Base-by-base conservation (phyloP, 1,140 invertebrate species). In the Drosophila ohnishii region DNA sequence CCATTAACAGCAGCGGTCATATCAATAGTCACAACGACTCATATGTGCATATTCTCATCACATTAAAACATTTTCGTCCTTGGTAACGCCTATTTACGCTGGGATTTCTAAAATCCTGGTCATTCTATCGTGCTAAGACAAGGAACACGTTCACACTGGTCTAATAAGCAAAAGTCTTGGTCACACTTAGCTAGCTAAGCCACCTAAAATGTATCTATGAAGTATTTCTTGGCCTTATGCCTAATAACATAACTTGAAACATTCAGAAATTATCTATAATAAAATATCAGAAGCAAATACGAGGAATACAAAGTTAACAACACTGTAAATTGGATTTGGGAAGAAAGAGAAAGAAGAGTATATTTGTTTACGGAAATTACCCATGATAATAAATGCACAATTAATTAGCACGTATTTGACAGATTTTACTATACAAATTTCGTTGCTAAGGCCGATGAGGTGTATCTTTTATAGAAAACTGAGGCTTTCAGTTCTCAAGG, bases 1-100 rank as follows among this genome's bases (percentile, higher is more conserved):
- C 42, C 35, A 40, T 22, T 14, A 28, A 71, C 65, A 71, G 19
- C 78, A 64, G 70, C 22, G 47, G 19, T 35, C 83, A 76, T 58
- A 64, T 47, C 16, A 22, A 22, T 44, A 62, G 40, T 55, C 14
- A 10, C 34, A 37, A 10, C 9, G 4, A 0, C 16, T 53, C 51
- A 55, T 37, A 28, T 28, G 25, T 5, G 16, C 30, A 13, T 1
- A 32, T 11, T 30, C 9, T 3, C 2, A 32, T 1, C 10, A 8
- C n/a, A 8, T 5, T 8, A 16, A 6, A 34, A 16, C 5, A 51
- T 16, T 34, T 45, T 25, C 1, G 14, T 8, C 14, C 13, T n/a
- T 56, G 35, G 9, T 8, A 8, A 39, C 14, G 25, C 19, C 13
- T n/a, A 28, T 9, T 48, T 9, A n/a, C 2, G 8, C n/a, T 7